Conservation (phyloP, 2,113 vertebrate species). For the Ibidorhyncha struthersii region DNA sequence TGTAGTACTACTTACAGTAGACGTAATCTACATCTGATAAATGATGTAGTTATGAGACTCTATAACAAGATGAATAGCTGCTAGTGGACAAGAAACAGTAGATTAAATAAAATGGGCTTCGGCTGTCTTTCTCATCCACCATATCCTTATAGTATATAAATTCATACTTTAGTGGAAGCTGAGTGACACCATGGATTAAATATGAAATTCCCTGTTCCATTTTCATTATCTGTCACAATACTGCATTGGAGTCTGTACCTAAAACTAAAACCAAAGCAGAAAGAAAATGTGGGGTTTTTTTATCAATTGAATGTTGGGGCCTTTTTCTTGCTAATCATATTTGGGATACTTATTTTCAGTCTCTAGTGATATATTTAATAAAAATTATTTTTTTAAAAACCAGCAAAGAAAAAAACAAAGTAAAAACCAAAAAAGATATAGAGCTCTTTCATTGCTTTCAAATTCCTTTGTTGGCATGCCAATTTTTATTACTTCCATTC, state of each 20-base stretch:
- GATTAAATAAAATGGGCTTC: background rate
- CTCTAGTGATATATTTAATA: slow-evolving; percentile 26
- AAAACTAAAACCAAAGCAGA: background rate
- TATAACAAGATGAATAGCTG: background rate
- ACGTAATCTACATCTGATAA: background rate
- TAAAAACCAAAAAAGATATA: background rate
- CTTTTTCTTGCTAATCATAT: background rate
- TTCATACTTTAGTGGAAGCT: background rate
- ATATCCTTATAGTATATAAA: background rate
- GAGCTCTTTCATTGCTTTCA: slow-evolving; percentile 28
- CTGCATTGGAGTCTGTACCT: background rate
- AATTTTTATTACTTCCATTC: slow-evolving; percentile 5
- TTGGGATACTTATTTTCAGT: slow-evolving; percentile 38
- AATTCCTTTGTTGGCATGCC: slow-evolving; percentile 34
- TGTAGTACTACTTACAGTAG: background rate
- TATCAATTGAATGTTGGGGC: background rate
- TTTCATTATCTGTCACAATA: background rate
- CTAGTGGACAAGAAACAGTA: background rate
- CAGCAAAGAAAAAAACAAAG: background rate
- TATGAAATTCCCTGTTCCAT: background rate
- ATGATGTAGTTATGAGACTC: background rate
- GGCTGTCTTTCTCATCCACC: background rate
- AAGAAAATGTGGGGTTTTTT: slow-evolving; percentile 16
- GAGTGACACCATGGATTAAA: background rate
- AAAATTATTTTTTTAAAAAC: slow-evolving; percentile 45